Percentiles rank a stretch among this genome's conserved stretches.
phyloP scores from a whole-genome alignment of 2,113 vertebrate species.

The Crypturellus undulatus region DNA sequence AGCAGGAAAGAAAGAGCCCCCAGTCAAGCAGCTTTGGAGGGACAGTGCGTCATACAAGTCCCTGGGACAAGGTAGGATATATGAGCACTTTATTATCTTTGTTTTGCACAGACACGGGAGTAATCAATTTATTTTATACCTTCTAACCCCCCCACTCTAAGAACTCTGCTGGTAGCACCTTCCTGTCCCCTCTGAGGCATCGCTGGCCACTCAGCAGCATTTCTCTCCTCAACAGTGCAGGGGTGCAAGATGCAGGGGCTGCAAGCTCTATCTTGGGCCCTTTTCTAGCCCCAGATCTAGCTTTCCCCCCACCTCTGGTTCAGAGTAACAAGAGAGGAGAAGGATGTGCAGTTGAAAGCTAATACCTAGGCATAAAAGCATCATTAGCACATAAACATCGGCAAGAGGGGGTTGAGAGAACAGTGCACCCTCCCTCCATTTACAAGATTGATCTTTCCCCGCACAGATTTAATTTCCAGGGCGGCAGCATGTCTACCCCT shows the following conservation, averaged over 20 bases:
- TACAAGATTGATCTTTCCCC: background rate
- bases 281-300: background rate
- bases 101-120: too few species aligned
- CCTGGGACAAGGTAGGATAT: too few species aligned
- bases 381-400: background rate
- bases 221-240: too few species aligned
- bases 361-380: background rate
- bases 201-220: too few species aligned
- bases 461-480: background rate
- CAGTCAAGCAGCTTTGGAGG: too few species aligned
- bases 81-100: too few species aligned
- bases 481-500: rapidly evolving
- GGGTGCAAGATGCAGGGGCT: background rate
- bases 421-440: rapidly evolving
- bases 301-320: background rate
- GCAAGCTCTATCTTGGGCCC: too few species aligned
- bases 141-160: too few species aligned
- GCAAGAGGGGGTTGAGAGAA: background rate
- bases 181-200: too few species aligned
- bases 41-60: too few species aligned
- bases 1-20: too few species aligned
- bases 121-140: too few species aligned
- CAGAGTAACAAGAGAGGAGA: background rate
- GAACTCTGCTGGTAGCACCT: background rate
- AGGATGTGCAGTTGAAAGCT: background rate